Percentiles rank a stretch among this genome's conserved stretches.
Conservation (phyloP, 2,888 invertebrate species). For the Aproaerema taeniolella region DNA sequence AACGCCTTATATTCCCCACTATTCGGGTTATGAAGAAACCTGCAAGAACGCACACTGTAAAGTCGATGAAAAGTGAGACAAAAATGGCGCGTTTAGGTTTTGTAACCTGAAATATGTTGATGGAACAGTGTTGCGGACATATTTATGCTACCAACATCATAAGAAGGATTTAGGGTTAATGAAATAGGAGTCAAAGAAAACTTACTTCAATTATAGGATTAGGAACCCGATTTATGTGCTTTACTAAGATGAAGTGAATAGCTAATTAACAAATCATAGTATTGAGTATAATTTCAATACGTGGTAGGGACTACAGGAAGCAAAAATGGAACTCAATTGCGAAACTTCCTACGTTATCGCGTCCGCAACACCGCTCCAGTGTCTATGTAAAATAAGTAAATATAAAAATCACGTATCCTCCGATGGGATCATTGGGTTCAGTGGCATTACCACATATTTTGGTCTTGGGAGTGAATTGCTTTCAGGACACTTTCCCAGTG, state of each 20-base stretch:
- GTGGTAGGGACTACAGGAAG: too few relatives aligned
- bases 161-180: too few relatives aligned
- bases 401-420: conserved; percentile 66
- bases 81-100: conserved; percentile 42
- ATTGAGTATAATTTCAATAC: too few relatives aligned
- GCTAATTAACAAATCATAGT: too few relatives aligned
- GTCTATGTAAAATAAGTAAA: conserved; percentile 31
- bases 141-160: too few relatives aligned
- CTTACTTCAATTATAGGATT: too few relatives aligned
- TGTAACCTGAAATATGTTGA: conserved; percentile 39
- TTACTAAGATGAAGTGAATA: too few relatives aligned
- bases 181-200: too few relatives aligned
- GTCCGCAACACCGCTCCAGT: conserved; percentile 24
- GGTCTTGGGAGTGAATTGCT: conserved; percentile 72
- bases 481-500: conserved; percentile 82
- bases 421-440: conserved; percentile 44
- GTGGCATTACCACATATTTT: conserved; percentile 76
- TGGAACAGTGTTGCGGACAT: conserved; percentile 26
- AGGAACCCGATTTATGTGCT: too few relatives aligned
- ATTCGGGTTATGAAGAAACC: conserved; percentile 68
- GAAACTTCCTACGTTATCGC: conserved; percentile 1
- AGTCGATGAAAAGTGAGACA: conserved; percentile 29
- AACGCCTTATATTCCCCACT: conserved; percentile 68
- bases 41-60: conserved; percentile 36
- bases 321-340: background rate